phyloP scores from a whole-genome alignment of 1,140 invertebrate species.

The Zaprionus gabonicus region DNA sequence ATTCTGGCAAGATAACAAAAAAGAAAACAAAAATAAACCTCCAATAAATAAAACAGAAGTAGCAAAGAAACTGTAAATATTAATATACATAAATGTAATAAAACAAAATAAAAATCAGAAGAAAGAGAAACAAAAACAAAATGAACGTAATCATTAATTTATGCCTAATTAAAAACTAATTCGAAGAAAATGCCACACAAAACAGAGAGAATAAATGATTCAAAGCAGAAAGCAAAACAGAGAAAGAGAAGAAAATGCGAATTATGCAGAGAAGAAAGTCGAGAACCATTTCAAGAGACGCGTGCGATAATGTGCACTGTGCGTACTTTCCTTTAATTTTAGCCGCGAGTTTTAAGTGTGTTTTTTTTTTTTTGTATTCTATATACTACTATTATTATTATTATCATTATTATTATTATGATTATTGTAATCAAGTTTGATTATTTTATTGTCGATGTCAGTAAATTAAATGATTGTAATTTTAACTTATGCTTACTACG shows the following conservation, averaged over 20 bases:
- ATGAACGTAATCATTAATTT: conserved; percentile 62
- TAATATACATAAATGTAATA: conserved; percentile 56
- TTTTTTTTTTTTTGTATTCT: conserved; percentile 50
- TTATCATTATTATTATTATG: conserved; percentile 38
- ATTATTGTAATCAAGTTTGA: conserved; percentile 20
- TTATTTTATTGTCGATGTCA: conserved; percentile 24
- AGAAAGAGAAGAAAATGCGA: conserved; percentile 1
- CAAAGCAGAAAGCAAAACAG: conserved; percentile 14
- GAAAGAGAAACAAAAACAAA: neutral
- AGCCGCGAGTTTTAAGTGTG: conserved; percentile 51
- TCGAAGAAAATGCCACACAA: conserved; percentile 32
- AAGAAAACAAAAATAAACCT: conserved; percentile 40
- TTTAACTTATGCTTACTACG: conserved; percentile 34
- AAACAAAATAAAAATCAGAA: conserved; percentile 10
- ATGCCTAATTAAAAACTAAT: conserved; percentile 69
- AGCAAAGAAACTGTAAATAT: conserved; percentile 76
- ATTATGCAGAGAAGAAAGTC: conserved; percentile 18
- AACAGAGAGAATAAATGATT: conserved; percentile 2
- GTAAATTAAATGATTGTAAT: conserved; percentile 38
- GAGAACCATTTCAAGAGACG: conserved; percentile 43
- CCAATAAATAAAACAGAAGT: conserved; percentile 37
- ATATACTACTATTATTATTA: conserved; percentile 21
- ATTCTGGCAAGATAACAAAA: conserved; percentile 2
- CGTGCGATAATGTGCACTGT: conserved; percentile 38
- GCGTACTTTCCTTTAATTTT: conserved; percentile 76